Percentiles rank a stretch among this genome's conserved stretches.
Conservation (phyloP, 2,888 invertebrate species). For the Toxonevra muliebris region DNA sequence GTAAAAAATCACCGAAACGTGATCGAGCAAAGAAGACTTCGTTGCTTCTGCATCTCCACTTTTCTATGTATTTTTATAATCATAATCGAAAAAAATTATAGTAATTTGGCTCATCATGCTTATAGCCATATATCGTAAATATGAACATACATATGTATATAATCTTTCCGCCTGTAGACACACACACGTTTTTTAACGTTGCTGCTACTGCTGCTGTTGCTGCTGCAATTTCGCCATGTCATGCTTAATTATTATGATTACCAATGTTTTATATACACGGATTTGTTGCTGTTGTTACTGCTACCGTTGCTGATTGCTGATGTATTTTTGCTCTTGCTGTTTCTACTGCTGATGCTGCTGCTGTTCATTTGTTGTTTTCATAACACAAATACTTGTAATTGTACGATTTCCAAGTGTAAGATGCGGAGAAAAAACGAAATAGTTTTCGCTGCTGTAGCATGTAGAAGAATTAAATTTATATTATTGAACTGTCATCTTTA, state of each 20-base stretch:
- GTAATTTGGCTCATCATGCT: constrained; percentile 2
- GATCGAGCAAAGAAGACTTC: too few relatives aligned
- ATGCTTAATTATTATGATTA: constrained; percentile 27
- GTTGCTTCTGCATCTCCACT: too few relatives aligned
- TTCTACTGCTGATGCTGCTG: constrained; percentile 48
- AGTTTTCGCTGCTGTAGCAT: too few relatives aligned
- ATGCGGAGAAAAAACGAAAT: too few relatives aligned
- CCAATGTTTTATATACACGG: constrained; percentile 13
- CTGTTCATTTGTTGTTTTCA: not conserved
- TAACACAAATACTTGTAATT: constrained; percentile 8
- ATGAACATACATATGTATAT: not conserved
- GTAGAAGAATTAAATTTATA: too few relatives aligned
- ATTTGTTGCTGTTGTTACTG: constrained; percentile 48
- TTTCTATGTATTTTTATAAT: too few relatives aligned
- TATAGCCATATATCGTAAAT: not conserved
- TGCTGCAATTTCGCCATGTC: constrained; percentile 5
- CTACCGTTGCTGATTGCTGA: constrained; percentile 5
- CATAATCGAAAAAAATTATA: not conserved
- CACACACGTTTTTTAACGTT: not conserved
- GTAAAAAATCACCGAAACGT: too few relatives aligned
- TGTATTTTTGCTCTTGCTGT: too few relatives aligned
- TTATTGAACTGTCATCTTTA: too few relatives aligned
- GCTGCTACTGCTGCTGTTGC: too few relatives aligned
- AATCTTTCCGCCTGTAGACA: not conserved
- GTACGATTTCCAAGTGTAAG: not conserved